Conservation (phyloP, 2,888 invertebrate genomes). For the Aplocera efformata region DNA sequence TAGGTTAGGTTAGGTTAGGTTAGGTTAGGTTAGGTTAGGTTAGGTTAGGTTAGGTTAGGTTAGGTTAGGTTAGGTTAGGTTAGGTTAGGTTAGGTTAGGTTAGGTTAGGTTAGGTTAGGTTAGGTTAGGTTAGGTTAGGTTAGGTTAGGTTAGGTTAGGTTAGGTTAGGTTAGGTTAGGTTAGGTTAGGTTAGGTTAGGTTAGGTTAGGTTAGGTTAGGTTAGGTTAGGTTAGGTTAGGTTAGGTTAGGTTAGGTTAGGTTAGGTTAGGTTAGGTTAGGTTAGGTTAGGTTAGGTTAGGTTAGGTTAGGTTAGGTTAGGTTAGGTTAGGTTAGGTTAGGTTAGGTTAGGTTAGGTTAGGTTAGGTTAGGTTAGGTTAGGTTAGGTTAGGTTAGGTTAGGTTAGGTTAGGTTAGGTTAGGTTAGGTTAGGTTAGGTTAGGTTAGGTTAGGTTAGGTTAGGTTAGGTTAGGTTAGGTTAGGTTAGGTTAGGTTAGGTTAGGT, state of each 20-base stretch:
- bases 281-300: too few relatives aligned
- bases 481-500: slow-evolving; percentile 23
- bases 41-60: slow-evolving; percentile 20
- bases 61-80: slow-evolving; percentile 22
- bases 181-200: slow-evolving; percentile 29
- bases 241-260: slow-evolving; percentile 29
- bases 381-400: slow-evolving; percentile 31
- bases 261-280: too few relatives aligned
- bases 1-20: slow-evolving; percentile 19
- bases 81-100: slow-evolving; percentile 19
- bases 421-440: slow-evolving; percentile 15
- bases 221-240: slow-evolving; percentile 33
- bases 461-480: slow-evolving; percentile 25
- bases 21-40: slow-evolving; percentile 20
- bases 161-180: slow-evolving; percentile 29
- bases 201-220: slow-evolving; percentile 33
- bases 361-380: slow-evolving; percentile 33
- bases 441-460: too few relatives aligned
- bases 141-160: slow-evolving; percentile 30
- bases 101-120: too few relatives aligned
- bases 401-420: slow-evolving; percentile 19
- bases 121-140: slow-evolving; percentile 30
- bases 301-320: slow-evolving; percentile 32
- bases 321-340: slow-evolving; percentile 29
- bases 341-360: slow-evolving; percentile 28